Base-by-base conservation (phyloP, 2,797 vertebrate genomes). In the Hemibagrus guttatus region DNA sequence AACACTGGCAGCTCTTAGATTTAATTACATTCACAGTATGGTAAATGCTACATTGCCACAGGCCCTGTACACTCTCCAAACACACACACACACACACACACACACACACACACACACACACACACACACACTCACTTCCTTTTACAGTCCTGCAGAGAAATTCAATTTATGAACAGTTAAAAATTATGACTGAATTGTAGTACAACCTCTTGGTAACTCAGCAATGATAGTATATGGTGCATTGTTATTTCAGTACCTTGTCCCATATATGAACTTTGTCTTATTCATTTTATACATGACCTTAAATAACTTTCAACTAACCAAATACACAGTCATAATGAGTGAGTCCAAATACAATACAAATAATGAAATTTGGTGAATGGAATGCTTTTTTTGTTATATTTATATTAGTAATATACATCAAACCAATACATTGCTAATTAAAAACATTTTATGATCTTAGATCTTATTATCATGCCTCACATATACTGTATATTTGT, bases 11-110 rank as follows among this genome's bases (percentile, higher is more conserved):
- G 92, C 91, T 90, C 92, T 93, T 93, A 93, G 91, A 94, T 95
- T 95, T 95, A 96, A 96, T 96, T 96, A 95, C 93, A 93, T 94
- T 95, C 95, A 94, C 95, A 95, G 94, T 95, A 95, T 95, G 95
- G 94, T 93, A 93, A 96, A 93, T 85, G 87, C 87, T 94, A 91
- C 87, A 49, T 68, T 93, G 94, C 94, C 93, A 94, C 90, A 23
- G 93, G 93, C 90, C 88, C 90, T 84, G 81, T 93, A 93, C 87
- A 84, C 90, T 92, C 93, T 91, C 46, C 91, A 93, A 83, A 89
- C 75, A 87, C 92, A 89, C 23, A 86, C 85, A 87, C 72, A 69
- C 85, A 81, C 81, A 84, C 81, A 91, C 89, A 86, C 72, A 84
- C 85, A 89, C 56, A 87, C 89, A 28, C 87, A n/a, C 71, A 68